A percentile compares a stretch with the other conserved stretches of the same genome.
These are phyloP conservation scores for Gymnoscelis rufifasciata DNA, from an alignment of 2,888 invertebrate species.

Conservation along the genomic window DNA sequence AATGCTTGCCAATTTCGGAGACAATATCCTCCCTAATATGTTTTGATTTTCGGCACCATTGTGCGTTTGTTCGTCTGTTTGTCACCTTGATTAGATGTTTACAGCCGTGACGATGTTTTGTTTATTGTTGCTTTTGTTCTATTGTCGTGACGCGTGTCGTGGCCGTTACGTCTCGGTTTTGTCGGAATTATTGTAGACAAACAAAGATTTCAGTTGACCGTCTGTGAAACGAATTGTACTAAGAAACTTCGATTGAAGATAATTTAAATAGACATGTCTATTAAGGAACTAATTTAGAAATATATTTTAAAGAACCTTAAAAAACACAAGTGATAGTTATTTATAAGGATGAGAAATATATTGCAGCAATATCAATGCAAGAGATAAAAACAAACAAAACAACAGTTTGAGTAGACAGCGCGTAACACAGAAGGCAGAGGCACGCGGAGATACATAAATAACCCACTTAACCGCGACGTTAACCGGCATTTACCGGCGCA, in stretches of 20 bases:
- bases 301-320: no score
- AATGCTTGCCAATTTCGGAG: slow-evolving; percentile 65
- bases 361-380: neutral
- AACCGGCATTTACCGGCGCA: slow-evolving; percentile 67
- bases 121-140: slow-evolving; percentile 43
- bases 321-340: no score
- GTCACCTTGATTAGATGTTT: slow-evolving; percentile 54
- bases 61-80: slow-evolving; percentile 48
- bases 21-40: slow-evolving; percentile 71
- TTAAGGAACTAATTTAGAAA: no score
- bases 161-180: slow-evolving; percentile 47
- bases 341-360: no score
- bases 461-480: slow-evolving; percentile 57
- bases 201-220: slow-evolving; percentile 8
- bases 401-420: slow-evolving; percentile 52
- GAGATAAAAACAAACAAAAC: slow-evolving; percentile 8
- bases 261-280: no score
- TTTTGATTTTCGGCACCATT: slow-evolving; percentile 70
- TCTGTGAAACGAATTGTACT: slow-evolving; percentile 10
- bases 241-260: neutral
- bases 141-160: slow-evolving; percentile 56
- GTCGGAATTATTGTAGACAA: slow-evolving; percentile 20
- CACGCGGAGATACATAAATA: slow-evolving; percentile 60
- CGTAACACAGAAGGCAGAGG: slow-evolving; percentile 61
- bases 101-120: slow-evolving; percentile 59